Conservation (phyloP, 2,888 invertebrate genomes). For the Spodoptera littoralis region DNA sequence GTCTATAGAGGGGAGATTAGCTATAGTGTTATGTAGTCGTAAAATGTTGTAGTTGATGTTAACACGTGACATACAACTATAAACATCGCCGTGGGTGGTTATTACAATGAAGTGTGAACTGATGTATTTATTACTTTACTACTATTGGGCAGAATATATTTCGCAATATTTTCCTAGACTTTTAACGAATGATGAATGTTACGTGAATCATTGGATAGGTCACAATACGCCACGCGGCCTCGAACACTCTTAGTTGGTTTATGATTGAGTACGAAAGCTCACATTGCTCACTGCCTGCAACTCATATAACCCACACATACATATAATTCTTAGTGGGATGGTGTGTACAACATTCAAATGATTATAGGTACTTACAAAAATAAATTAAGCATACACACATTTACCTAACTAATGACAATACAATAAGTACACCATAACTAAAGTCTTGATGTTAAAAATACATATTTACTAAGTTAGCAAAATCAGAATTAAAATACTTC, state of each 20-base stretch:
- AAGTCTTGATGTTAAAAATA: no score
- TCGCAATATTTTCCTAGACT: constrained; percentile 35
- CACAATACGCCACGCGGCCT: constrained; percentile 16
- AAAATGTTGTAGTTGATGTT: constrained; percentile 40
- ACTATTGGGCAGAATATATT: constrained; percentile 36
- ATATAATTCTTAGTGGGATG: constrained; percentile 18
- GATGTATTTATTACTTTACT: constrained; percentile 48
- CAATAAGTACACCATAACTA: no score
- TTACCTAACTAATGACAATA: no score
- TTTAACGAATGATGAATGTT: constrained; percentile 32
- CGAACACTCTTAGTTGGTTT: constrained; percentile 9
- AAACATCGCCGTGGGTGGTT: constrained; percentile 49
- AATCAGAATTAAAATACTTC: no score
- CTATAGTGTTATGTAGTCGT: constrained; percentile 41
- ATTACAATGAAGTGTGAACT: constrained; percentile 43
- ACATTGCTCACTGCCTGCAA: constrained; percentile 9
- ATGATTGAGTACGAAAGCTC: constrained; percentile 15
- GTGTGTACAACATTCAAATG: not conserved
- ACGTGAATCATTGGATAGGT: constrained; percentile 33
- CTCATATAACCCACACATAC: constrained; percentile 2
- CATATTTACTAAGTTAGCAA: no score
- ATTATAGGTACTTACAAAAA: not conserved
- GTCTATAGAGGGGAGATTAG: constrained; percentile 25
- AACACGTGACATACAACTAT: constrained; percentile 52
- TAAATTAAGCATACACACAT: no score